A percentile compares a stretch with the other conserved stretches of the same genome.
These are phyloP conservation scores for Labeo catla DNA, from an alignment of 2,113 vertebrate genomes.

Conservation along the genomic window DNA sequence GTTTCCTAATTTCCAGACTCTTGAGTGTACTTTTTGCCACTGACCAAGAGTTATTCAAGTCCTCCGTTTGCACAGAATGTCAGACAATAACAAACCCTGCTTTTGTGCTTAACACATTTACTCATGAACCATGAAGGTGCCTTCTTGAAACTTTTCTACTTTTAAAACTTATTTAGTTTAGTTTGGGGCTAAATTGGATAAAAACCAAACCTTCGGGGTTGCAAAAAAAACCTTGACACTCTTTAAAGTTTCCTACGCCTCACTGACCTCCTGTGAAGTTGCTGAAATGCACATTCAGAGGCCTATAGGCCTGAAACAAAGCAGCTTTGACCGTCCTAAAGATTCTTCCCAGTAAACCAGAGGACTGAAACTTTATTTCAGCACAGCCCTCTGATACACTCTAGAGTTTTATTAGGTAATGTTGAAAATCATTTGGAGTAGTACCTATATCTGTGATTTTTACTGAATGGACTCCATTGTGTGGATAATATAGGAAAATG, in stretches of 20 bases:
- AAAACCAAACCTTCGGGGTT: neutral
- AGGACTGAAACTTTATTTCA: neutral
- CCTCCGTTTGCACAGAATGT: neutral
- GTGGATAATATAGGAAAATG: neutral
- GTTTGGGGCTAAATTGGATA: neutral
- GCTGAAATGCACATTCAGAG: neutral
- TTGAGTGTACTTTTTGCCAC: constrained; percentile 7
- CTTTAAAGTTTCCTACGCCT: neutral
- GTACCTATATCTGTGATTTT: constrained; percentile 5
- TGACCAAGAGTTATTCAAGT: constrained; percentile 20
- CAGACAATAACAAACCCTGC: neutral
- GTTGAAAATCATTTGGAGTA: constrained; percentile 6
- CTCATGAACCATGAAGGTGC: neutral
- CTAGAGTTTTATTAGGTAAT: constrained; percentile 13
- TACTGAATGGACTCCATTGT: constrained; percentile 10
- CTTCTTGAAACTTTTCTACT: neutral
- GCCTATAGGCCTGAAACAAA: neutral
- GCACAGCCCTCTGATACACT: neutral
- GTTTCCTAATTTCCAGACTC: constrained; percentile 31
- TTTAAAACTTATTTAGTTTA: neutral
- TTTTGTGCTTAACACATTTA: neutral
- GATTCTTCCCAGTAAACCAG: neutral
- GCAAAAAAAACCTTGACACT: neutral
- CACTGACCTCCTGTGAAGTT: neutral
- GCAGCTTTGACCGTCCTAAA: neutral